These are phyloP conservation scores for Pseudochaenichthys georgianus DNA, from an alignment of 2,797 vertebrate genomes.

Conservation along the genomic window DNA sequence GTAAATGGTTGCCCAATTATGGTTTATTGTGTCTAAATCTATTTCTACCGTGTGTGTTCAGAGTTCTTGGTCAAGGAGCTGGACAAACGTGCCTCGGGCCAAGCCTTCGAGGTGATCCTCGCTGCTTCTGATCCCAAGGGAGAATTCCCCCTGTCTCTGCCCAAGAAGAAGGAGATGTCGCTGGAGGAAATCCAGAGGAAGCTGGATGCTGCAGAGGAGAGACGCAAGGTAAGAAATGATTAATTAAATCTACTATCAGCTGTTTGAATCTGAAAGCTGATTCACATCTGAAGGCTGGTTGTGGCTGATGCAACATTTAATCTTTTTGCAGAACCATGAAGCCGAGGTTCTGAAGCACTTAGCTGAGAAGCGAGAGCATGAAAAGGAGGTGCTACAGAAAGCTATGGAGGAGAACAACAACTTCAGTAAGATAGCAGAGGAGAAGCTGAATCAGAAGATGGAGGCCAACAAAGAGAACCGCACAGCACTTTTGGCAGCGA, in stretches of 20 bases:
- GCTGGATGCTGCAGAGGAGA: constrained; percentile 95
- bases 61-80: constrained; percentile 96
- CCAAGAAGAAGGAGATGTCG: constrained; percentile 95
- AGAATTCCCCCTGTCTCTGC: constrained; percentile 92
- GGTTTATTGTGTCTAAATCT: background rate
- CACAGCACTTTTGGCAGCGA: constrained; percentile 93
- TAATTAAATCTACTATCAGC: background rate
- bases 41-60: background rate
- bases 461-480: constrained; percentile 97
- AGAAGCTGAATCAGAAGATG: constrained; percentile 97
- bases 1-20: too few relatives aligned
- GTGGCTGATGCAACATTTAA: background rate
- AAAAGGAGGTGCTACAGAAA: constrained; percentile 96
- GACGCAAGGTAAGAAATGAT: constrained; percentile 89
- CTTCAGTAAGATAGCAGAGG: constrained; percentile 97
- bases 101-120: constrained; percentile 96
- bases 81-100: constrained; percentile 95
- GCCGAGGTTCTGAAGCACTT: constrained; percentile 95
- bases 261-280: background rate
- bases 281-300: background rate
- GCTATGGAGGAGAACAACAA: constrained; percentile 95
- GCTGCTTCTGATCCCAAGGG: constrained; percentile 88
- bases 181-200: constrained; percentile 97
- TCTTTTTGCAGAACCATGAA: constrained; percentile 88
- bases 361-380: constrained; percentile 95